Evolutionary conservation across 2,888 invertebrate genomes (phyloP).

Genomic region (Ormyrus nitidulus): DNA sequence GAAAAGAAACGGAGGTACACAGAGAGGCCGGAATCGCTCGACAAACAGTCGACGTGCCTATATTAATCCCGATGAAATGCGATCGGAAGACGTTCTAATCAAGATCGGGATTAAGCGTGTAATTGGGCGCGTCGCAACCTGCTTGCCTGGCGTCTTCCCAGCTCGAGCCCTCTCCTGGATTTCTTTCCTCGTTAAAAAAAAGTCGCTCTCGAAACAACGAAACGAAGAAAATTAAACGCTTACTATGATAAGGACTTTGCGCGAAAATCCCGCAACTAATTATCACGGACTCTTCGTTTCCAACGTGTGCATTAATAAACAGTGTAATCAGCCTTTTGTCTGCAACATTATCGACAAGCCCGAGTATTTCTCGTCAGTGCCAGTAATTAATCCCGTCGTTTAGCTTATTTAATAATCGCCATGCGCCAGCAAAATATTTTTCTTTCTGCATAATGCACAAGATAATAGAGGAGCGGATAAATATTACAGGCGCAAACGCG

Average conservation of each 20-base stretch:
- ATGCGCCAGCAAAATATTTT: too few species aligned
- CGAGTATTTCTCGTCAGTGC: too few species aligned
- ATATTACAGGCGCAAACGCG: neutral
- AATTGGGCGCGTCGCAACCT: constrained; percentile 56
- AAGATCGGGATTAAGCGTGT: constrained; percentile 63
- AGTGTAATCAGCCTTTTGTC: too few species aligned
- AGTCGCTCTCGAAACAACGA: neutral
- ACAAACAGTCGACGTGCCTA: constrained; percentile 5
- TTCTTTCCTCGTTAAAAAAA: constrained; percentile 12
- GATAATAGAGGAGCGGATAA: neutral
- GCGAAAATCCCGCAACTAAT: neutral
- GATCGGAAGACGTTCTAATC: constrained; percentile 63
- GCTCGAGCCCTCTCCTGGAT: neutral
- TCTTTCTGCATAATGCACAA: too few species aligned
- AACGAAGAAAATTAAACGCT: neutral
- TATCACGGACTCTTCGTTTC: too few species aligned
- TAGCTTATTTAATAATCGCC: too few species aligned
- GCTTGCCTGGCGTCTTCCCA: constrained; percentile 39
- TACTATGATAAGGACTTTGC: neutral
- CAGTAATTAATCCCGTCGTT: too few species aligned
- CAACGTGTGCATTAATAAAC: too few species aligned
- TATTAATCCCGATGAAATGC: constrained; percentile 41
- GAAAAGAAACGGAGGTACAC: too few species aligned
- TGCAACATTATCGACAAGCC: too few species aligned
- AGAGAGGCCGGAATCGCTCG: constrained; percentile 4